Percentiles rank a stretch among this genome's conserved stretches.
Evolutionary conservation across 30 jellyfish, hydroid and myxozoan genomes (phyloP).

Genomic region (Chrysaora quinquecirrha): DNA sequence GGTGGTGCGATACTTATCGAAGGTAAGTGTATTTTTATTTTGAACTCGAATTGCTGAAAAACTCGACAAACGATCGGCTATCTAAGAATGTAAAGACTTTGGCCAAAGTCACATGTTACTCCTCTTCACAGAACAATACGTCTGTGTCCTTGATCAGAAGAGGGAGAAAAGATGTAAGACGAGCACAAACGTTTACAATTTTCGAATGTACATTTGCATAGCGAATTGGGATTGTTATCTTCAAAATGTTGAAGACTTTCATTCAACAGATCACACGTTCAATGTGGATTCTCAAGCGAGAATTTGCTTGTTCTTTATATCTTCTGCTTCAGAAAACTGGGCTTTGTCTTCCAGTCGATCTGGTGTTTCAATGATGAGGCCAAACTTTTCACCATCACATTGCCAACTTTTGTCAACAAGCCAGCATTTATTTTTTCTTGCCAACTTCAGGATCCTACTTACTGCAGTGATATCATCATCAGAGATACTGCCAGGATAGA

Average conservation of each 20-base stretch:
- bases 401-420: conserved; percentile 26
- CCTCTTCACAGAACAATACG: neutral
- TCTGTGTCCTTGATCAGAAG: conserved; percentile 21
- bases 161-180: conserved; percentile 5
- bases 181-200: conserved; percentile 13
- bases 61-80: neutral
- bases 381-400: neutral
- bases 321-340: conserved; percentile 25
- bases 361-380: conserved; percentile 15
- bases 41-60: neutral
- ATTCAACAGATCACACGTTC: conserved; percentile 20
- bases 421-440: conserved; percentile 4
- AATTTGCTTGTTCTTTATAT: neutral
- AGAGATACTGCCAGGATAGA: conserved; percentile 17
- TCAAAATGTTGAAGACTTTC: neutral
- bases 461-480: conserved; percentile 25
- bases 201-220: conserved; percentile 1
- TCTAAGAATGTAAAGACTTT: too few species aligned
- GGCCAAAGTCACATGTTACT: too few species aligned
- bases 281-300: conserved; percentile 27
- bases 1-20: too few species aligned
- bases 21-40: too few species aligned
- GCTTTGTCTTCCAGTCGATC: conserved; percentile 13
- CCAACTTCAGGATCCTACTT: conserved; percentile 14
- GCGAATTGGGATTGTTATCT: neutral